phyloP scores from a whole-genome alignment of 2,888 invertebrate genomes.

The Flabesymbios commensalis region DNA sequence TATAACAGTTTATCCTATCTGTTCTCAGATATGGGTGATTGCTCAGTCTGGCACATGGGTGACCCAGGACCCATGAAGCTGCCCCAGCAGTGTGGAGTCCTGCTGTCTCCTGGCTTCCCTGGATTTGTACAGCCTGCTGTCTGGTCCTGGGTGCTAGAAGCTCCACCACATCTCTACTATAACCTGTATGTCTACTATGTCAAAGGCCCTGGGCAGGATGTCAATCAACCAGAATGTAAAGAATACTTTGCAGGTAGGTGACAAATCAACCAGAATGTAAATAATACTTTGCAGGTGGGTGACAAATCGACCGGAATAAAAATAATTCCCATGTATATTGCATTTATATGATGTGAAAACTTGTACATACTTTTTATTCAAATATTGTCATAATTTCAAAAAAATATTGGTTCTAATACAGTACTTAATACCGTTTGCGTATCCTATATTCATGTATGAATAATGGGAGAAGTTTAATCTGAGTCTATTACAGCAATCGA shows the following conservation, averaged over 20 bases:
- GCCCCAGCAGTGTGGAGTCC: conserved; percentile 16
- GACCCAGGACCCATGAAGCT: not conserved
- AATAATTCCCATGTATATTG: no score
- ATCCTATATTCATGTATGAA: no score
- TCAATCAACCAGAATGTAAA: not conserved
- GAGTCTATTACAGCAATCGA: conserved; percentile 9
- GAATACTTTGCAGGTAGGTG: conserved; percentile 14
- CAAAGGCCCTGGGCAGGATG: conserved; percentile 17
- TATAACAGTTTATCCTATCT: not conserved
- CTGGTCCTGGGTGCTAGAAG: conserved; percentile 26
- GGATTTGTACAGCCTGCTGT: conserved; percentile 22
- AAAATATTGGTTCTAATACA: no score
- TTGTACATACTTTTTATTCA: no score
- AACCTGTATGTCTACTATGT: conserved; percentile 21
- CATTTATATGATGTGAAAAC: no score
- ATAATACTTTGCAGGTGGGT: conserved; percentile 14
- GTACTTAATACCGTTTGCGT: no score
- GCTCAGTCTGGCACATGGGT: conserved; percentile 2
- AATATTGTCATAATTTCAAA: no score
- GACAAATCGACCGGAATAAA: not conserved
- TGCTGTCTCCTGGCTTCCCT: conserved; percentile 29
- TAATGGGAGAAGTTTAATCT: no score
- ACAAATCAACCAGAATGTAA: not conserved
- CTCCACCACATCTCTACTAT: conserved; percentile 11
- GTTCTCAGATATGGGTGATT: not conserved